Base-by-base conservation (phyloP, 2,888 invertebrate genomes). In the Lasioglossum villosulum region DNA sequence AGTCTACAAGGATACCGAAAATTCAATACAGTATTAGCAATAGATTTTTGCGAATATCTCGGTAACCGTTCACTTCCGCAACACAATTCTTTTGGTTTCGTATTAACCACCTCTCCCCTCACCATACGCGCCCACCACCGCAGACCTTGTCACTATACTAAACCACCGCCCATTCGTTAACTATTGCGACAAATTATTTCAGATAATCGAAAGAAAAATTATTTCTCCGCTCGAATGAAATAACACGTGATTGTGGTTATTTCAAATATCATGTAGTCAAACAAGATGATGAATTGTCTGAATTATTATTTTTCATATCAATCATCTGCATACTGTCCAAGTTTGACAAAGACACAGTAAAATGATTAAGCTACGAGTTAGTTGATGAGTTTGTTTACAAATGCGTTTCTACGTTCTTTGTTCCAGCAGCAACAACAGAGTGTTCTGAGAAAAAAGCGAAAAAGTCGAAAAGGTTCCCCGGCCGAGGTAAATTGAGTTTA, bases 401-500 rank as follows among this genome's bases (percentile, higher is more conserved):
- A 3, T 14, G 37, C 10, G n/a, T 30, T 42, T 34, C 52, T 14
- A 16, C n/a, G 45, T 45, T 27, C 42, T 10, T 16, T 2, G 12
- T 45, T n/a, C 16, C 4, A 27, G n/a, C 4, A 27, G n/a, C 8
- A 34, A 68, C 42, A 75, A 75, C 34, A 56, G 30, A 16, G 5
- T 27, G n/a, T 27, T 16, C n/a, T 10, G 48, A 12, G 52, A 71
- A 48, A 27, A 10, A 34, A 63, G 39, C 16, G 34, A 71, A 75
- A 63, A 42, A 42, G 59, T 14, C n/a, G 30, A 45, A 5, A 45
- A 45, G 14, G 16, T 68, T 23, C 19, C 39, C 71, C 2, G 37
- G 48, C 23, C 4, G 42, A 72, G 42, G 77, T 78, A 78, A 86
- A 86, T 86, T 63, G 72, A 84, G 39, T 84, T 84, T 75, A 80